phyloP scores from a whole-genome alignment of 2,888 invertebrate species.

The Latrodectus hesperus region DNA sequence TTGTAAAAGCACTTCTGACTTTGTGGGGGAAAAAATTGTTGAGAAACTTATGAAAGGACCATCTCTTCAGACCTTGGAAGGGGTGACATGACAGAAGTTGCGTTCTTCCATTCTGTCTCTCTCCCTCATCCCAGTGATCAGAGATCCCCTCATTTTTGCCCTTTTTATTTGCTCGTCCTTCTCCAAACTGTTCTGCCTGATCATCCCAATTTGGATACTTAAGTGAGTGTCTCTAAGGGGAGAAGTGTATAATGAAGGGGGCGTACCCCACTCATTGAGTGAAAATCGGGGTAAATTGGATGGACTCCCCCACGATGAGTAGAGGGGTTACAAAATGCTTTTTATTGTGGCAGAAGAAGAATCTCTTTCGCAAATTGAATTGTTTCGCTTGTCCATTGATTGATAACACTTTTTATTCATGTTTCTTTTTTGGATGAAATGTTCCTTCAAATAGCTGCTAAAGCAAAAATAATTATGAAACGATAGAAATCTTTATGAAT shows the following conservation, averaged over 20 bases:
- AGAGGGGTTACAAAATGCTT: not conserved
- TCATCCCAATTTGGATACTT: slow-evolving; percentile 39
- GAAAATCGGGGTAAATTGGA: slow-evolving; percentile 67
- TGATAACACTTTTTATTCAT: no score
- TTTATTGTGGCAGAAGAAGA: not conserved
- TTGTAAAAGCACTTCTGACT: no score
- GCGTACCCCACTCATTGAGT: slow-evolving; percentile 32
- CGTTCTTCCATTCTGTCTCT: no score
- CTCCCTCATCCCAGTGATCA: no score
- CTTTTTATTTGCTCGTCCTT: slow-evolving; percentile 26
- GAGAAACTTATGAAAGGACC: no score
- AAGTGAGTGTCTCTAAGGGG: slow-evolving; percentile 33
- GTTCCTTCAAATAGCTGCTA: no score
- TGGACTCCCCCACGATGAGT: not conserved
- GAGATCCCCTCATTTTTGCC: not conserved
- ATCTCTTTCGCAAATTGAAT: slow-evolving; percentile 7
- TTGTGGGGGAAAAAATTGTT: no score
- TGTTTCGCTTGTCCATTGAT: slow-evolving; percentile 41
- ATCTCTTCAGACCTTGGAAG: no score
- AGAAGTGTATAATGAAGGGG: slow-evolving; percentile 22
- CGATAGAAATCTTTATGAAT: no score
- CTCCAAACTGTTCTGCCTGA: slow-evolving; percentile 11
- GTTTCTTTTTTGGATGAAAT: no score
- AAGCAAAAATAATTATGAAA: no score
- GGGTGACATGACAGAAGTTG: no score